phyloP scores from a whole-genome alignment of 2,797 vertebrate genomes.

The Silurus lanzhouensis region DNA sequence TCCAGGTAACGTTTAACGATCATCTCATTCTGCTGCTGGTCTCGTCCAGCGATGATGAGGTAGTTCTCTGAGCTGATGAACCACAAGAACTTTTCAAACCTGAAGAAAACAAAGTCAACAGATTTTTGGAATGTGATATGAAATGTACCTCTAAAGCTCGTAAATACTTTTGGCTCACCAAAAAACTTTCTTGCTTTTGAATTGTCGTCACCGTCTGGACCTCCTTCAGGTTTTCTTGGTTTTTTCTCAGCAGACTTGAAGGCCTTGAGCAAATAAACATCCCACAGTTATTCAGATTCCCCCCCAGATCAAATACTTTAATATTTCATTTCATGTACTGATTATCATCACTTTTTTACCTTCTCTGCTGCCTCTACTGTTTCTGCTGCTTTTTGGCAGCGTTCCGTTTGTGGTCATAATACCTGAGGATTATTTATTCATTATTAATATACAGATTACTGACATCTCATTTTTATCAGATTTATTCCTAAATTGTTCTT shows the following conservation, averaged over 20 bases:
- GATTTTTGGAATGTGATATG: background rate
- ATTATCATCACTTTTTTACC: constrained; percentile 67
- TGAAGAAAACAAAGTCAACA: constrained; percentile 57
- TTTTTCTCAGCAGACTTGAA: constrained; percentile 98
- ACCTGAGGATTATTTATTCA: constrained; percentile 71
- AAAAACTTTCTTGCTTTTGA: constrained; percentile 94
- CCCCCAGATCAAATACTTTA: background rate
- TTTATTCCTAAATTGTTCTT: too few species aligned
- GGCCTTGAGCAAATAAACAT: constrained; percentile 72
- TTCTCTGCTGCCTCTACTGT: constrained; percentile 95
- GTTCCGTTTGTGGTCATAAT: constrained; percentile 91
- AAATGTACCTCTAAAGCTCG: background rate
- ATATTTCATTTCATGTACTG: background rate
- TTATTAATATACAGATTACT: background rate
- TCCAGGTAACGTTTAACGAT: constrained; percentile 93
- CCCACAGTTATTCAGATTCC: background rate
- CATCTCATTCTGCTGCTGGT: constrained; percentile 98
- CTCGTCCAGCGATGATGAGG: constrained; percentile 92
- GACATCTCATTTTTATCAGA: too few species aligned
- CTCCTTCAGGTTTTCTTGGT: constrained; percentile 97
- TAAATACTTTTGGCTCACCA: constrained; percentile 77
- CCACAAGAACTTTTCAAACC: constrained; percentile 99
- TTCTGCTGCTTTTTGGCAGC: constrained; percentile 96
- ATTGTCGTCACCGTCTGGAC: constrained; percentile 97
- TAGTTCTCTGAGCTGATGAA: constrained; percentile 98